Base-by-base conservation (phyloP, 2,888 invertebrate genomes). In the Machimus rusticus region DNA sequence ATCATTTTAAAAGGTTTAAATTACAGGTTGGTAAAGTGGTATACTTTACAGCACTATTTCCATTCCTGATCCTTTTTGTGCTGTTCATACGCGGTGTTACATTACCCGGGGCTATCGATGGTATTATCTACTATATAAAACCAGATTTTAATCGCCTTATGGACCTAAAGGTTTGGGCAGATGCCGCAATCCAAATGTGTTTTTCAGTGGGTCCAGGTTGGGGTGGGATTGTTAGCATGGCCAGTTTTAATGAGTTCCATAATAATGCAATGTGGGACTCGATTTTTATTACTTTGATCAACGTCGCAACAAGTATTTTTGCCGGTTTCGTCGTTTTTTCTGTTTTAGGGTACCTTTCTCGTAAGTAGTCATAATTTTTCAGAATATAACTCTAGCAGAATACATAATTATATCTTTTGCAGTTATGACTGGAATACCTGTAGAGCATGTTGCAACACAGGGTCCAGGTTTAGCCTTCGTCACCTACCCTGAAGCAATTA, bases 101-200 rank as follows among this genome's bases (percentile, higher is more conserved):
- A 0, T 93, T 98, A 87, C 96, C 96, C 79, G 97, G 97, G 39
- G 97, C 97, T 51, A 94, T 94, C 92, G 94, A 95, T 88, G 97
- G 97, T 12, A 95, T 97, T 88, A 91, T 93, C 77, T 97, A 96
- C 91, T 97, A 97, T 90, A 94, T 97, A 87, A 94, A 95, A 89
- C 97, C 97, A 0, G 95, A 97, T 90, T 97, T 98, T 95, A 92
- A 94, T 55, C 95, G 96, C 90, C 93, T 98, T 55, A 93, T 93
- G 16, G 96, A 97, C 91, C 94, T 97, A 19, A 95, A 95, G 93
- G 97, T 98, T 5, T 98, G 98, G 98, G 96, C 96, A 0, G 98
- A 98, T 92, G 98, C 98, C 0, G 97, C 97, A 0, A 95, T 97
- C n/a, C 98, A 98, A 93, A 96, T 98, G 89, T 98, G 98, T 93